Percentiles rank a stretch among this genome's conserved stretches.
Evolutionary conservation across 2,797 vertebrate species (phyloP).

Genomic region (Hyperoplus lanceolatus): DNA sequence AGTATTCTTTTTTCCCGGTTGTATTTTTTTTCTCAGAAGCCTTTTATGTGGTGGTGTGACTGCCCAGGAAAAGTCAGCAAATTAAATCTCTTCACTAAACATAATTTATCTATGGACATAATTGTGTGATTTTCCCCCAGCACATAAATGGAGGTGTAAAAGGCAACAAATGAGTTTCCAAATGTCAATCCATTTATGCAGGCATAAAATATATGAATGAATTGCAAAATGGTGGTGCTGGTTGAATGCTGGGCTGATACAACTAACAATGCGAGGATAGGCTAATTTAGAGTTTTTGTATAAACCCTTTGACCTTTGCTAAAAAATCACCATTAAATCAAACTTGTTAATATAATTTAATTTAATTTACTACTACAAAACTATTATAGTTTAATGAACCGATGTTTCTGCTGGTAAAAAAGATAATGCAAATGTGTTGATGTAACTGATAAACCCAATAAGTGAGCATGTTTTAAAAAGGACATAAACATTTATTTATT

Average conservation of each 20-base stretch:
- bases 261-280: constrained; percentile 22
- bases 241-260: constrained; percentile 45
- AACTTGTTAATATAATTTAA: constrained; percentile 5
- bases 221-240: constrained; percentile 11
- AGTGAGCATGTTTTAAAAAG: not conserved
- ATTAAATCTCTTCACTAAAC: constrained; percentile 50
- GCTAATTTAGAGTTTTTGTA: constrained; percentile 30
- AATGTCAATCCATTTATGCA: constrained; percentile 47
- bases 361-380: not conserved
- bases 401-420: not conserved
- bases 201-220: constrained; percentile 42
- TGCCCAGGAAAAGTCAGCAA: constrained; percentile 36
- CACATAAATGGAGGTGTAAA: constrained; percentile 19
- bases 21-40: not conserved
- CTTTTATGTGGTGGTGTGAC: constrained; percentile 13
- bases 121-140: constrained; percentile 30
- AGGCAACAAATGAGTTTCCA: constrained; percentile 37
- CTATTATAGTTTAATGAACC: not conserved
- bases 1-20: not conserved
- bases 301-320: not conserved
- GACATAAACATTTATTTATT: not conserved
- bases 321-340: not conserved
- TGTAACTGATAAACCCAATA: not conserved
- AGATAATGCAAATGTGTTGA: not conserved
- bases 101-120: constrained; percentile 49